Evolutionary conservation across 1,140 invertebrate genomes (phyloP), one percentile per base, ranked within the genome.

Genomic region (Lutraria rhynchaena): DNA sequence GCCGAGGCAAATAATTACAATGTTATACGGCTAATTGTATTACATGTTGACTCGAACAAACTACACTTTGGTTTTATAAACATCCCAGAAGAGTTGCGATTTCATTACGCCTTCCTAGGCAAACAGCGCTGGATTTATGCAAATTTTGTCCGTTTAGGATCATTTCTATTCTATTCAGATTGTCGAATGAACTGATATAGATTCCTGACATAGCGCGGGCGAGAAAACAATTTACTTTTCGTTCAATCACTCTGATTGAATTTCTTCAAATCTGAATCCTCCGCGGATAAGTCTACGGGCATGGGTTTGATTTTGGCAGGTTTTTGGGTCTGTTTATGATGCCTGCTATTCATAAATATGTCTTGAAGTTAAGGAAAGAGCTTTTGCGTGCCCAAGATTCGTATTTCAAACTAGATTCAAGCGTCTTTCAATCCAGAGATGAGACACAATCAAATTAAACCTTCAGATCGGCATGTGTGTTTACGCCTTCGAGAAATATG

Each of bases 221-320:
- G 75, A 69, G 75, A 57, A 78, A 78, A 67, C 75, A 70, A 81
- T 81, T 81, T 73, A 63, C 70, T 51, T 74, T 73, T 70, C 78
- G 58, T 74, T 81, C 69, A 81, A 81, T 81, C 78, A 81, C 13
- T 73, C 35, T 73, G 78, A 81, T 81, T 73, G 67, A 73, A 71
- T 73, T 73, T 41, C 55, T 71, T 51, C 51, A 81, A 70, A 81
- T 71, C 65, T 70, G 77, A 70, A 49, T 67, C 61, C 63, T 63
- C 61, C 15, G 37, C 41, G 37, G 73, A 24, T 13, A 44, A 29
- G 73, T 63, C 57, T 61, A 33, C 3, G 44, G 57, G 41, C 33
- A 29, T 33, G 73, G 57, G 57, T 46, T 61, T 41, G 33, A 60
- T 24, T 75, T 61, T 60, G 57, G 41, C 55, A 44, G 53, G 31